Conservation (phyloP, 2,888 invertebrate species). For the Synergus gifuensis region DNA sequence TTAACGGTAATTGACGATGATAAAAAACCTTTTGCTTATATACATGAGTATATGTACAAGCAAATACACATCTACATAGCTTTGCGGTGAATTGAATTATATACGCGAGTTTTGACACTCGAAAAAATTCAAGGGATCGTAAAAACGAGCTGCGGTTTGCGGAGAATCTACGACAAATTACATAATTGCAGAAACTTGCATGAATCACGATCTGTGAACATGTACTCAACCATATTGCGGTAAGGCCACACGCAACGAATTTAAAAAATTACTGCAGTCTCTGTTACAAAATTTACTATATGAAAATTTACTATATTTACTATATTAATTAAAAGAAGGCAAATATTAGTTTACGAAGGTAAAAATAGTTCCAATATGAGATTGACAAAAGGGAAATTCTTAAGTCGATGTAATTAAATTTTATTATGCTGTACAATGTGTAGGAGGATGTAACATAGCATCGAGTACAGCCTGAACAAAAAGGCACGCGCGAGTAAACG, state of each 20-base stretch:
- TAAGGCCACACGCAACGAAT: background rate
- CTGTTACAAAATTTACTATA: background rate
- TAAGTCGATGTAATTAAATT: conserved; percentile 9
- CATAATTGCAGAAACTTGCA: conserved; percentile 37
- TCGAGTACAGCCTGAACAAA: background rate
- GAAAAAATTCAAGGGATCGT: background rate
- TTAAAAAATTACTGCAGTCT: background rate
- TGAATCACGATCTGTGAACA: conserved; percentile 19
- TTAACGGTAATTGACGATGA: too few species aligned
- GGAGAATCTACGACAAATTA: conserved; percentile 13
- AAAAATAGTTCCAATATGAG: background rate
- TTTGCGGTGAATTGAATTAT: conserved; percentile 20
- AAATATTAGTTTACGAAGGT: background rate
- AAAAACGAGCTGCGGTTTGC: conserved; percentile 23
- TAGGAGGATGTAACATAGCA: background rate
- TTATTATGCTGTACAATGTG: background rate
- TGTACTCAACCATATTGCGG: background rate
- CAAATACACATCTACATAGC: background rate
- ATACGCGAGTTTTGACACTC: background rate
- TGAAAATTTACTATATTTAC: too few species aligned
- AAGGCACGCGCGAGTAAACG: conserved; percentile 34
- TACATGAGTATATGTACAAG: background rate
- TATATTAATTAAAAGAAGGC: background rate
- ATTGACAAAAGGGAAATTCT: conserved; percentile 11
- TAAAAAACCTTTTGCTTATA: background rate